Evolutionary conservation across 2,888 invertebrate genomes (phyloP), one percentile per base, ranked within the genome.

Genomic region (Epistrophe eligans): DNA sequence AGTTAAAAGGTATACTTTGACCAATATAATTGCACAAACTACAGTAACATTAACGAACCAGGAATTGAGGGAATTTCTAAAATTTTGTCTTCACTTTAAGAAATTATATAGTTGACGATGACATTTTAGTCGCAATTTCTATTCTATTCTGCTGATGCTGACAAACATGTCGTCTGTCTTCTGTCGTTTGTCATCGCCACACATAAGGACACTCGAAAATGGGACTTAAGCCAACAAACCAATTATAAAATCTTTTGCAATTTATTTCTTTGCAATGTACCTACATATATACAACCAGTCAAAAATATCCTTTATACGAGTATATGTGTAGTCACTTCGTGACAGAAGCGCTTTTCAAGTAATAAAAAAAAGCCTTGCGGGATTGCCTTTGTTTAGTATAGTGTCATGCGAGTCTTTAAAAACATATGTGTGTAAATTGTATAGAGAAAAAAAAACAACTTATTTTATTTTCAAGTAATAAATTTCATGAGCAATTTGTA

Each of bases 191-290:
- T 11, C 40, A 24, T 43, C 15, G 10, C 6, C 24, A 19, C 62
- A 11, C 17, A 17, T 32, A 32, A 32, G 17, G 17, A 50, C 19
- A 19, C 5, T 19, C 15, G 17, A 17, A 48, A 67, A 35, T 67
- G 67, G 67, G 67, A 48, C 3, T 3, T 19, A 8, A 67, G 67
- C 67, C 67, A 67, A 50, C 48, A 67, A 67, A 50, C 67, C 67
- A 67, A 67, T 67, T 67, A 67, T 28, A 67, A 50, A 17, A 45
- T 19, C 35, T 50, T 11, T 50, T 50, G 48, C 7, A 15, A 50
- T 67, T 11, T 67, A 67, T 67, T 35, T 19, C 38, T 35, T 48
- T 38, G 19, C 35, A 28, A 40, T 60, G 19, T 17, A 0, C n/a
- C 4, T 28, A 5, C 2, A 3, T 0, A 7, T 17, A 10, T 24